These are phyloP conservation scores for Venusia cambrica DNA, from an alignment of 2,888 invertebrate genomes.

Conservation along the genomic window DNA sequence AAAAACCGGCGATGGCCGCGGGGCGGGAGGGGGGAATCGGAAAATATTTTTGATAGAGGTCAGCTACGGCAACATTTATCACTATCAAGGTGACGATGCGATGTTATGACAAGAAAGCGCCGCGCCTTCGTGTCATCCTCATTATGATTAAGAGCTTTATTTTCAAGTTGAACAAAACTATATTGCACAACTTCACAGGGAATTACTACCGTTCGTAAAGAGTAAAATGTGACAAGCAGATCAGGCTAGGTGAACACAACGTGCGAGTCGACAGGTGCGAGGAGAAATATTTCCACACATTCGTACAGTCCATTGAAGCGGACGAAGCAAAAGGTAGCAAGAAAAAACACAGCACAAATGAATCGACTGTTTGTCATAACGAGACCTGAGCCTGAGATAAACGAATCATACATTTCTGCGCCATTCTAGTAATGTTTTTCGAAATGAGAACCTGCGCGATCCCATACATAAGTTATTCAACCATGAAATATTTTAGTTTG, in stretches of 20 bases:
- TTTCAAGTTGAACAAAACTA: too few relatives aligned
- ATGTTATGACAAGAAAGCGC: slow-evolving; percentile 54
- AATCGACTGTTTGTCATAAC: slow-evolving; percentile 32
- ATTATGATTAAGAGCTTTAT: too few relatives aligned
- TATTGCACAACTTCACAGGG: too few relatives aligned
- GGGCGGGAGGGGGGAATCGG: slow-evolving; percentile 40
- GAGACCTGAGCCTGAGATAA: too few relatives aligned
- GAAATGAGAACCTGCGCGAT: too few relatives aligned
- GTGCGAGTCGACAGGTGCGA: slow-evolving; percentile 60
- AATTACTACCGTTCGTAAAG: slow-evolving; percentile 40
- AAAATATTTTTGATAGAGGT: slow-evolving; percentile 65
- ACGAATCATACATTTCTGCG: too few relatives aligned
- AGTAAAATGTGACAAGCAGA: slow-evolving; percentile 58
- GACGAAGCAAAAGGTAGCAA: slow-evolving; percentile 43
- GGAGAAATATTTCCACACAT: slow-evolving; percentile 45
- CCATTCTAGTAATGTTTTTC: too few relatives aligned
- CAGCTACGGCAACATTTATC: slow-evolving; percentile 63
- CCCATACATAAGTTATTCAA: too few relatives aligned
- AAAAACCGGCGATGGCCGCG: slow-evolving; percentile 34
- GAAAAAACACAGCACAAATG: slow-evolving; percentile 40
- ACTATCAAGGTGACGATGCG: slow-evolving; percentile 65
- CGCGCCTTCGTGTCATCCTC: slow-evolving; percentile 54
- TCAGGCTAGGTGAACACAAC: slow-evolving; percentile 51
- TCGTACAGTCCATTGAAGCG: slow-evolving; percentile 31
- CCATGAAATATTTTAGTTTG: too few relatives aligned